Evolutionary conservation across 2,888 invertebrate species (phyloP), one percentile per base, ranked within the genome.

Genomic region (Andricus curvator): DNA sequence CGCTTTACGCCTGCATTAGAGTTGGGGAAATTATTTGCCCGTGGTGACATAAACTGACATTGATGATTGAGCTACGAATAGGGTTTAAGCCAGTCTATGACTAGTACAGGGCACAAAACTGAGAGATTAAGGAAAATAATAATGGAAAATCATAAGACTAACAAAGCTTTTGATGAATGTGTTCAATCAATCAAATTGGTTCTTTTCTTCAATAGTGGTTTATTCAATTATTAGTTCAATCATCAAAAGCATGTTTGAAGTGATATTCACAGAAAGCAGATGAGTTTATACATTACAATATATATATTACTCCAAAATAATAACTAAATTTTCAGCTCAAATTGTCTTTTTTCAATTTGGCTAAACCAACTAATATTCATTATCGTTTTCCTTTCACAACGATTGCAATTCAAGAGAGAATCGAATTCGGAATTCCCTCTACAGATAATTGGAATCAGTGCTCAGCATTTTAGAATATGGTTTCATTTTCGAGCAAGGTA

Each of bases 21-120:
- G 25, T 25, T 68, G 20, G 25, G 5, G 11, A 74, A 74, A 74
- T 74, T 56, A 74, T 74, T 74, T 56, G 74, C 51, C 48, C 68
- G 48, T 68, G 48, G 25, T 56, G 74, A 56, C 74, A 56, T 56
- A 74, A 56, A 33, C 48, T 74, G 74, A 74, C 48, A 25, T 3
- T 51, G 29, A 74, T 56, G 56, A 74, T 74, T 74, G 56, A 74
- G 56, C 11, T 33, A 51, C 29, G n/a, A 29, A 56, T 51, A n/a
- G 9, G 70, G 9, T 25, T 41, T 48, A 6, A 22, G 25, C 15
- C 4, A 2, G 15, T 11, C 20, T 33, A 65, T 33, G 65, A 44
- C 67, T 44, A 67, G 41, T 22, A 44, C 9, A 67, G n/a, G 17
- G n/a, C 66, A 41, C n/a, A 66, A 67, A 20, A 44, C 22, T 67